Percentiles rank a stretch among this genome's conserved stretches.
Conservation (phyloP, 2,113 vertebrate species). For the Psephotus haematonotus region DNA sequence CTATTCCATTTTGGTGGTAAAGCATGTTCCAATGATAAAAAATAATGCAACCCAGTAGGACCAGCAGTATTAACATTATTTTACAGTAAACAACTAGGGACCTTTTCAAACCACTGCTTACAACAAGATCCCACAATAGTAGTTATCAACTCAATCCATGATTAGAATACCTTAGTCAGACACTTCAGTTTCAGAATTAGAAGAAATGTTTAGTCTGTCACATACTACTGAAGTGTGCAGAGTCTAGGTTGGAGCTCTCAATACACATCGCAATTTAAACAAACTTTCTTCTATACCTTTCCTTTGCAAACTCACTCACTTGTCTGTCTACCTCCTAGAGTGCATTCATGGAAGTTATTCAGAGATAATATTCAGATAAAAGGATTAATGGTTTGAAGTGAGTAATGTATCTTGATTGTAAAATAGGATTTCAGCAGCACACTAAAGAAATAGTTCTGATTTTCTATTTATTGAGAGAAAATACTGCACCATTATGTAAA, state of each 20-base stretch:
- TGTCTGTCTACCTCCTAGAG: not conserved
- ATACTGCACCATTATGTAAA: not conserved
- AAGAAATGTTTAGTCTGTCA: not conserved
- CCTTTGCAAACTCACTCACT: not conserved
- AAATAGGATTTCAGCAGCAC: not conserved
- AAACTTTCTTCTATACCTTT: not conserved
- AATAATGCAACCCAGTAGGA: not conserved
- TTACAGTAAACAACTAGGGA: not conserved
- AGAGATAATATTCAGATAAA: not conserved
- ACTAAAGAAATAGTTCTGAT: not conserved
- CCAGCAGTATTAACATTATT: not conserved
- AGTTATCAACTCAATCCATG: not conserved
- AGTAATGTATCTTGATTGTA: not conserved
- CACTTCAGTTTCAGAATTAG: not conserved
- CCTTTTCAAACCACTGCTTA: not conserved
- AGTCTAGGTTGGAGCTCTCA: not conserved
- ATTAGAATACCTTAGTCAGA: not conserved
- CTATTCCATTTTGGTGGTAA: not conserved
- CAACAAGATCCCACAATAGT: not conserved
- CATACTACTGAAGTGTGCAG: not conserved
- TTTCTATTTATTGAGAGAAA: not conserved
- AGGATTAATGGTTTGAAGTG: not conserved
- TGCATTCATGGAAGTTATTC: not conserved
- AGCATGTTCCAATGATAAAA: not conserved
- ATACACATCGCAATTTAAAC: not conserved